These are phyloP conservation scores for Fulica atra DNA, from an alignment of 2,113 vertebrate genomes.

Conservation along the genomic window DNA sequence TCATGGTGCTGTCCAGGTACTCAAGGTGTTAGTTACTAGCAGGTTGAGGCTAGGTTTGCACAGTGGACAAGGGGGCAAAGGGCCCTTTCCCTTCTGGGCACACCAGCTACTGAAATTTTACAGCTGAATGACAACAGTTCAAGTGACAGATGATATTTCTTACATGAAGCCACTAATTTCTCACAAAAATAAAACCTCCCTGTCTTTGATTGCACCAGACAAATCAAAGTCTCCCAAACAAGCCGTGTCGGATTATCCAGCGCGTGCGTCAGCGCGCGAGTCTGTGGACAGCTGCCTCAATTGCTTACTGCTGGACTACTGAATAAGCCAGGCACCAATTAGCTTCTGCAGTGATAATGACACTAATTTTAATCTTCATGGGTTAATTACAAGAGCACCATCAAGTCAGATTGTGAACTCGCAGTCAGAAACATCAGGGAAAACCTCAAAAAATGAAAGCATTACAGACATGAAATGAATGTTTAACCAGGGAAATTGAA, in stretches of 20 bases:
- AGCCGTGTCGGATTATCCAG: not conserved
- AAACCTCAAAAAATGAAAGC: not conserved
- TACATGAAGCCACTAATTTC: not conserved
- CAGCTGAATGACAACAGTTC: not conserved
- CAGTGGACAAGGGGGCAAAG: not conserved
- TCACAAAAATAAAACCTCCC: not conserved
- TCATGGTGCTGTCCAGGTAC: not conserved
- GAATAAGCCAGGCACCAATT: slow-evolving; percentile 46
- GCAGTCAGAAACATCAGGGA: not conserved
- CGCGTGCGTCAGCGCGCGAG: not conserved
- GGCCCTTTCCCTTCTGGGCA: not conserved
- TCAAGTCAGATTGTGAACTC: slow-evolving; percentile 6
- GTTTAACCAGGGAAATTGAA: not conserved
- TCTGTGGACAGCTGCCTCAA: slow-evolving; percentile 14
- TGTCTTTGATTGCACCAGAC: not conserved
- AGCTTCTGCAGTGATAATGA: slow-evolving; percentile 47
- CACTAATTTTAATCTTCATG: slow-evolving; percentile 50
- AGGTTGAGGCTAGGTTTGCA: not conserved
- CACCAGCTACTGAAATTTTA: not conserved
- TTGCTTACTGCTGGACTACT: not conserved
- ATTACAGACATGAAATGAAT: not conserved
- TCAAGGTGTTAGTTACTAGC: not conserved
- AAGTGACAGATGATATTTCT: not conserved
- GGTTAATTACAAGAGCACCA: slow-evolving; percentile 41
- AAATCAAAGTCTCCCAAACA: not conserved